Conservation (phyloP, 1,140 invertebrate genomes). For the Anoplolepis gracilipes region DNA sequence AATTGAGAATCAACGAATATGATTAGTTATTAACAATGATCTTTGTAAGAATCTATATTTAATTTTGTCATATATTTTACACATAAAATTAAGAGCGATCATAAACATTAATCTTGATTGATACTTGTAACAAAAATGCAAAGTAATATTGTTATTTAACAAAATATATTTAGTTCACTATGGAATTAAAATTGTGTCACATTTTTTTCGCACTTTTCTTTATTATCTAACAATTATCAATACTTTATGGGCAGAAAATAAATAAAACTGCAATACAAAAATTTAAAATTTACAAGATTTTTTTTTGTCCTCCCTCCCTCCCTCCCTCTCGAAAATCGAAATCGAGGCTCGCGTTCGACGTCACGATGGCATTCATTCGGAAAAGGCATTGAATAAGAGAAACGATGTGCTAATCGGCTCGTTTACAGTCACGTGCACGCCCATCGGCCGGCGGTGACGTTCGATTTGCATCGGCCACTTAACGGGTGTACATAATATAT, state of each 20-base stretch:
- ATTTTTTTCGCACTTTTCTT: neutral
- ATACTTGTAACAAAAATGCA: neutral
- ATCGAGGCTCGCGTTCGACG: constrained; percentile 52
- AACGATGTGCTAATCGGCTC: constrained; percentile 79
- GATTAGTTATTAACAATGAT: too few species aligned
- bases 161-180: too few species aligned
- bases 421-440: constrained; percentile 83
- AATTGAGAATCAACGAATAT: neutral
- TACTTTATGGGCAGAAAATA: neutral
- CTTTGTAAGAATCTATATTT: too few species aligned
- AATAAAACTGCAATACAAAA: neutral
- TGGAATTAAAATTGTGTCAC: neutral
- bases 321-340: constrained; percentile 7
- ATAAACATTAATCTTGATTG: neutral
- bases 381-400: constrained; percentile 74
- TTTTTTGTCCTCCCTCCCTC: neutral
- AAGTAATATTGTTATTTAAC: neutral
- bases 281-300: neutral
- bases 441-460: constrained; percentile 79
- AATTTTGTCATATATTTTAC: neutral
- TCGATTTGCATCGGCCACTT: constrained; percentile 77
- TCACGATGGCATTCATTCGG: constrained; percentile 50
- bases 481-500: constrained; percentile 74
- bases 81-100: neutral
- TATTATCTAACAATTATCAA: neutral